Evolutionary conservation across 2,113 vertebrate species (phyloP), one percentile per base, ranked within the genome.

Genomic region (Oreotragus oreotragus): DNA sequence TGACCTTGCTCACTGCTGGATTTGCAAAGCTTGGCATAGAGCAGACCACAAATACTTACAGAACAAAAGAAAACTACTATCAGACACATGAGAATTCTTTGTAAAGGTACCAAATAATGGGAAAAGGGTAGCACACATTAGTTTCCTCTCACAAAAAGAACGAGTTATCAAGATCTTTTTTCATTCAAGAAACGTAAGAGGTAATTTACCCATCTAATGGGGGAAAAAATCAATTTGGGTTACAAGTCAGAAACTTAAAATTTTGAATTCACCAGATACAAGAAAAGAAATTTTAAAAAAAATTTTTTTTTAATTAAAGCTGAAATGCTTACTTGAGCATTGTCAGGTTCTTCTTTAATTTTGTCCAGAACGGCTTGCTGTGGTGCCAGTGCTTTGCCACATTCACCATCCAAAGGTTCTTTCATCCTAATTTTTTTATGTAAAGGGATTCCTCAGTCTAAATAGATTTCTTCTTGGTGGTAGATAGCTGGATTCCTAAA

Each of bases 341-440:
- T 99, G 90, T 99, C 99, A 79, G 99, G 99, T 98, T 99, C 99
- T 95, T 99, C 99, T 98, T 99, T 99, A 98, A 99, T 98, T 99
- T 97, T 99, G 73, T 98, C 99, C 98, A 98, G 97, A 81, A 99
- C 97, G 84, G 98, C 97, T 39, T 98, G 96, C 30, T 99, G 99
- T 88, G 99, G 99, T 85, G 98, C 98, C 94, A 99, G 97, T 76
- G 99, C 99, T 98, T 98, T 99, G 79, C 99, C 99, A 97, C 99
- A 99, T 97, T 99, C 99, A 96, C 99, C 99, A 93, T 99, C 99
- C 98, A 99, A 98, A 87, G 99, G 99, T 93, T 99, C 99, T 98
- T 99, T 99, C 98, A 99, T 99, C 93, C 99, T 99, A 98, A 99
- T 98, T 98, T 98, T 98, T 94, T 83, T 99, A 97, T 4, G 98